These are phyloP conservation scores for Hermodice carunculata DNA, from an alignment of 2,888 invertebrate genomes.

Conservation along the genomic window DNA sequence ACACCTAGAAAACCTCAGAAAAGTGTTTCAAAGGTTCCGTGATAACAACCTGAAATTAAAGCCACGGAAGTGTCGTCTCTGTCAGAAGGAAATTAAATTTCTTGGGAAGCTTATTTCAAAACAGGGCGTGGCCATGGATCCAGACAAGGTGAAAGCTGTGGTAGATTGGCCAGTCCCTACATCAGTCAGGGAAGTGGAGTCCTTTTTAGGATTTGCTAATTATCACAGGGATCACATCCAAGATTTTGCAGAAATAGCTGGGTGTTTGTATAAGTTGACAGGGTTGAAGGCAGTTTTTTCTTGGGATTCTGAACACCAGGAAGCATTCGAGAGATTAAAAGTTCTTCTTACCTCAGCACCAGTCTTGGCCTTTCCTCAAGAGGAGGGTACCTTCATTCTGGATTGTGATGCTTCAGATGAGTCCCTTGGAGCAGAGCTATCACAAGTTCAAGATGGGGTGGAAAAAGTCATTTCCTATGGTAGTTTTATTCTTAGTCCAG, in stretches of 20 bases:
- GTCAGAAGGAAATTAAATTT: neutral
- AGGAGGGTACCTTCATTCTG: no score
- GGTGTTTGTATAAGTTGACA: slow-evolving; percentile 2
- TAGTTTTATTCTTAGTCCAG: slow-evolving; percentile 29
- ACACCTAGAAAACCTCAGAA: neutral
- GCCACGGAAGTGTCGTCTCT: neutral
- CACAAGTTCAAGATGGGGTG: no score
- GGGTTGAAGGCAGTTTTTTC: slow-evolving; percentile 1
- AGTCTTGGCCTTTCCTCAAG: no score
- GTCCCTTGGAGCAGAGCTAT: no score
- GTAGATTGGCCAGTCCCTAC: neutral
- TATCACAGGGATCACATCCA: slow-evolving; percentile 14
- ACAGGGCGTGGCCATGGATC: neutral
- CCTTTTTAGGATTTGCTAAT: slow-evolving; percentile 4
- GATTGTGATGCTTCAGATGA: no score
- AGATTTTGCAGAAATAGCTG: slow-evolving; percentile 19
- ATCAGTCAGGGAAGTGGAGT: neutral
- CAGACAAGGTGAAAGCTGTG: neutral
- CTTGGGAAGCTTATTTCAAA: neutral
- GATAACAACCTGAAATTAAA: slow-evolving; percentile 19
- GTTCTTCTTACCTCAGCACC: no score
- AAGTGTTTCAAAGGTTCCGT: slow-evolving; percentile 4
- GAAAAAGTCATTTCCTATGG: slow-evolving; percentile 30
- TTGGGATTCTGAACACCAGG: slow-evolving; percentile 11
- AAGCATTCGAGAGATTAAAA: neutral